Conservation (phyloP, 1,140 invertebrate genomes). For the Atta cephalotes region DNA sequence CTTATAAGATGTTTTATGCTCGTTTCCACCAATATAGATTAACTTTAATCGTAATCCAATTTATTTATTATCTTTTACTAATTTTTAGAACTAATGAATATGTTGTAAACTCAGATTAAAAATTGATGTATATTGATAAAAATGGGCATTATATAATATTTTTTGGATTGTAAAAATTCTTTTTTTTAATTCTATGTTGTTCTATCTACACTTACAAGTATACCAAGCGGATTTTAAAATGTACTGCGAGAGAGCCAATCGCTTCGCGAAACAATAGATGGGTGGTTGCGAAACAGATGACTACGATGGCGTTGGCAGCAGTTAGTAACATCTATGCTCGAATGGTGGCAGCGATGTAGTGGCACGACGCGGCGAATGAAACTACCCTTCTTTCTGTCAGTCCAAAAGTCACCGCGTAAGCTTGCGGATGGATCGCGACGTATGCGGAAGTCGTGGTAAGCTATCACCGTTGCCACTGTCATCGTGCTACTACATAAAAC, state of each 20-base stretch:
- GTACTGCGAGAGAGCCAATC: constrained; percentile 5
- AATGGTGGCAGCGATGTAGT: constrained; percentile 78
- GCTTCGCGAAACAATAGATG: constrained; percentile 42
- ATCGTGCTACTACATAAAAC: background rate
- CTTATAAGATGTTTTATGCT: no score
- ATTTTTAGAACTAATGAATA: no score
- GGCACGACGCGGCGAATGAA: constrained; percentile 62
- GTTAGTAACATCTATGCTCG: constrained; percentile 64
- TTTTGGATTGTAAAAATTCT: no score
- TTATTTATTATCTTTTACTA: no score
- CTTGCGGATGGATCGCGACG: constrained; percentile 63
- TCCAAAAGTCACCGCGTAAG: constrained; percentile 78
- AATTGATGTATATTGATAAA: no score
- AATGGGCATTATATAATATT: no score
- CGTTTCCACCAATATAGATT: no score
- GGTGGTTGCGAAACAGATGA: background rate
- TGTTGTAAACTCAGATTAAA: no score
- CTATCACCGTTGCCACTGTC: constrained; percentile 8
- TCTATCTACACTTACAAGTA: background rate
- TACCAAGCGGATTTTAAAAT: constrained; percentile 1
- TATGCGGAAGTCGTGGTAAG: constrained; percentile 27
- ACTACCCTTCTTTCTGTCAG: constrained; percentile 76
- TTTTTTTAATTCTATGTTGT: no score
- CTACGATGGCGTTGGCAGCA: background rate
- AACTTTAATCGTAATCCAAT: no score